Evolutionary conservation across 2,888 invertebrate genomes (phyloP).

Genomic region (Dendrolimus pini): DNA sequence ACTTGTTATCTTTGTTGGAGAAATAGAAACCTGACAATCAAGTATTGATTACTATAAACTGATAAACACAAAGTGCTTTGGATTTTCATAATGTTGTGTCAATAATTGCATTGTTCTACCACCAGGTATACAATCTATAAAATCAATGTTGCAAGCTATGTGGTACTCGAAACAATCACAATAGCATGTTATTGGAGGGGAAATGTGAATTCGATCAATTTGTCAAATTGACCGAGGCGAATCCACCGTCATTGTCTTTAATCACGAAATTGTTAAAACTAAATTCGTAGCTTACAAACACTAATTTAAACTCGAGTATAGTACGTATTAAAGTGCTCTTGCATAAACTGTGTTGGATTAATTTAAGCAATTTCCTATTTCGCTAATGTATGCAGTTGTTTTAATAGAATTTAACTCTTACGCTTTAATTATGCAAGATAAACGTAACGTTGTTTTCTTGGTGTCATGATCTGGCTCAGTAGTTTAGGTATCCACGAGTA

Average conservation of each 20-base stretch:
- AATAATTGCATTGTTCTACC: constrained; percentile 43
- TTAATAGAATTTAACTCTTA: too few relatives aligned
- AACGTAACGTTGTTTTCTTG: too few relatives aligned
- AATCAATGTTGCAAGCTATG: constrained; percentile 34
- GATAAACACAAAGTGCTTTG: constrained; percentile 9
- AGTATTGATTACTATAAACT: background rate
- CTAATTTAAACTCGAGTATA: background rate
- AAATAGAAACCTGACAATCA: background rate
- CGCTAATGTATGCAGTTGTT: too few relatives aligned
- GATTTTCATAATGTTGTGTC: constrained; percentile 8
- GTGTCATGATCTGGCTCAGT: too few relatives aligned
- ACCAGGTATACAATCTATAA: constrained; percentile 23
- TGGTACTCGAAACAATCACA: constrained; percentile 38
- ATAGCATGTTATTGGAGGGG: constrained; percentile 26
- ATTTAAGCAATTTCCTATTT: too few relatives aligned
- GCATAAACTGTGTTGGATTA: background rate
- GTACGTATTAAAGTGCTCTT: background rate
- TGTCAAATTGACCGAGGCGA: constrained; percentile 27
- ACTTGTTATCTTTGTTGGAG: background rate
- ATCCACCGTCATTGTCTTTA: constrained; percentile 17
- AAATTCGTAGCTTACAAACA: constrained; percentile 2
- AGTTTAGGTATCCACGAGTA: too few relatives aligned
- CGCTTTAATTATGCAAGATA: too few relatives aligned
- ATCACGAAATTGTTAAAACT: constrained; percentile 15
- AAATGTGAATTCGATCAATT: constrained; percentile 29